Evolutionary conservation across 2,113 vertebrate species (phyloP).

Genomic region (Trinectes maculatus): DNA sequence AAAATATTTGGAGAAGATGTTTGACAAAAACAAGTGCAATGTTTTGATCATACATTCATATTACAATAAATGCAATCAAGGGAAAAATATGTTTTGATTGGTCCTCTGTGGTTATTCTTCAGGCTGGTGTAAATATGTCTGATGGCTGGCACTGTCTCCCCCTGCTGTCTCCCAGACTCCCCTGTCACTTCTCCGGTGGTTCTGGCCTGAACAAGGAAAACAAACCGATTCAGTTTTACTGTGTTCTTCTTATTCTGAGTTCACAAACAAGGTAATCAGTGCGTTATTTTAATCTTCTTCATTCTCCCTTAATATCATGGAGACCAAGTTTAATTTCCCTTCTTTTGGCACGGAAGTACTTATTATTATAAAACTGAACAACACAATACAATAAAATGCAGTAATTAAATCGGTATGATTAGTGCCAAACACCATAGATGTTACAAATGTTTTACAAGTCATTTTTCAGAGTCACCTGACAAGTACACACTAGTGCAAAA

Average conservation of each 20-base stretch:
- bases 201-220: conserved; percentile 21
- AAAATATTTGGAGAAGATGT: too few relatives aligned
- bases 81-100: background rate
- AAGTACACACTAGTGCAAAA: background rate
- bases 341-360: background rate
- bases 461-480: conserved; percentile 7
- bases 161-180: conserved; percentile 1
- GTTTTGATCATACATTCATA: background rate
- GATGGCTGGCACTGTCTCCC: conserved; percentile 1
- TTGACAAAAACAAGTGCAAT: too few relatives aligned
- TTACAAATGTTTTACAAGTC: background rate
- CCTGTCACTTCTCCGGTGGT: background rate
- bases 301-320: conserved; percentile 54
- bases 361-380: conserved; percentile 9
- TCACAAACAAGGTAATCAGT: too few relatives aligned
- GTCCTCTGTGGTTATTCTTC: background rate
- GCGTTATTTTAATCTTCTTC: too few relatives aligned
- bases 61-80: background rate
- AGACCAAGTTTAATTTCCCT: conserved; percentile 37
- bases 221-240: too few relatives aligned
- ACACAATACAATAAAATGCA: background rate
- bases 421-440: background rate
- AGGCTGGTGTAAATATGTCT: background rate
- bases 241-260: too few relatives aligned
- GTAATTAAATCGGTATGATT: too few relatives aligned